phyloP scores from a whole-genome alignment of 2,888 invertebrate species.

The Coecobrya sp. region DNA sequence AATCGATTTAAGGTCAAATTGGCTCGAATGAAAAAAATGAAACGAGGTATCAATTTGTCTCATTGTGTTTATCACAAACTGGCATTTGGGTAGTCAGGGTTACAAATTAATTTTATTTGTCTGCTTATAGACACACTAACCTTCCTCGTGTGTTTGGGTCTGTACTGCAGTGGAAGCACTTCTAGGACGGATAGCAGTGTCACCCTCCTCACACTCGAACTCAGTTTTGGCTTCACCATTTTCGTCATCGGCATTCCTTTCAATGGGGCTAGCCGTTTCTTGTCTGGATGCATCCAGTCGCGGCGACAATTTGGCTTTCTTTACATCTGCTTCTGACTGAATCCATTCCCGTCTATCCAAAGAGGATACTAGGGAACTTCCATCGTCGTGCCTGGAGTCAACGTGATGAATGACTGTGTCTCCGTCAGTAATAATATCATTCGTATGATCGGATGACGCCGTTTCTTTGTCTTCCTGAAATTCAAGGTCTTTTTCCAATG shows the following conservation, averaged over 20 bases:
- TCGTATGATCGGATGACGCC: constrained; percentile 56
- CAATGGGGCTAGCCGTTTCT: constrained; percentile 61
- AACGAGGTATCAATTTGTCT: too few relatives aligned
- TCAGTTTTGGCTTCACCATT: constrained; percentile 75
- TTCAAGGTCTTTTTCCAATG: constrained; percentile 61
- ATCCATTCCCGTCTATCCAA: constrained; percentile 86
- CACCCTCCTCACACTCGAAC: constrained; percentile 81
- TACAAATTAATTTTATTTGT: too few relatives aligned
- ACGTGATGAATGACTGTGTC: constrained; percentile 86
- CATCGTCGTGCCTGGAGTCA: constrained; percentile 85
- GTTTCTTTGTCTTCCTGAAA: constrained; percentile 68
- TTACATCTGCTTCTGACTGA: constrained; percentile 84
- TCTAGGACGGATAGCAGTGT: constrained; percentile 89
- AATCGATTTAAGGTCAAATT: too few relatives aligned
- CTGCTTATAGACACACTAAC: too few relatives aligned
- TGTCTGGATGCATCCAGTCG: constrained; percentile 63
- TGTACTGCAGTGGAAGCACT: constrained; percentile 94
- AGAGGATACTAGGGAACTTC: constrained; percentile 85
- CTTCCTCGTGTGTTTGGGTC: constrained; percentile 95
- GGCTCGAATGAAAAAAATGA: too few relatives aligned
- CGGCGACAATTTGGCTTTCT: constrained; percentile 82
- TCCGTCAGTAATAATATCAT: constrained; percentile 78
- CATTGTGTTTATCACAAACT: too few relatives aligned
- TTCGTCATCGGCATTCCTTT: constrained; percentile 43
- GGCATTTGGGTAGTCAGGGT: too few relatives aligned